Evolutionary conservation across 2,888 invertebrate species (phyloP).

Genomic region (Adelphocoris suturalis): DNA sequence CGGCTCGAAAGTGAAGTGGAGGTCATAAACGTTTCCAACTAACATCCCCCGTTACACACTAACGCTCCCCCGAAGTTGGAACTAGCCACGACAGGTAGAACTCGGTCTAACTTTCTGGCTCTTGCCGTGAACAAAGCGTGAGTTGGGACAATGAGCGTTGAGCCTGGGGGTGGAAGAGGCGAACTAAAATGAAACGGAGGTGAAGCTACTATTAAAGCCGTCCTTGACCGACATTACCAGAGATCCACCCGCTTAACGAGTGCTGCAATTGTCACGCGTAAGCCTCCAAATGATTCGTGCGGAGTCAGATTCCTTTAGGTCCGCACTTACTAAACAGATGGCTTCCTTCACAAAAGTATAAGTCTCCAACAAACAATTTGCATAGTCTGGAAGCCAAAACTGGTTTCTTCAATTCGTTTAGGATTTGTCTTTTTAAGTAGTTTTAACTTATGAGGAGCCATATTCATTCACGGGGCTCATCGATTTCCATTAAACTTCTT

Average conservation of each 20-base stretch:
- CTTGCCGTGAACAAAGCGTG: slow-evolving; percentile 28
- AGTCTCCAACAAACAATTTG: no score
- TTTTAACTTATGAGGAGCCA: no score
- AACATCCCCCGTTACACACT: slow-evolving; percentile 30
- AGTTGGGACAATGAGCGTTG: slow-evolving; percentile 33
- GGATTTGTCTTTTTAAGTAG: no score
- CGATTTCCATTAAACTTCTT: no score
- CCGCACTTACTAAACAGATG: neutral
- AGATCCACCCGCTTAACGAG: slow-evolving; percentile 2
- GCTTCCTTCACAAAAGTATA: neutral
- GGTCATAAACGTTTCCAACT: slow-evolving; percentile 36
- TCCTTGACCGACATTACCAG: slow-evolving; percentile 22
- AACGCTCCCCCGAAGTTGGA: slow-evolving; percentile 10
- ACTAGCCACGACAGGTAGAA: slow-evolving; percentile 36
- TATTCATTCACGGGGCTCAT: no score
- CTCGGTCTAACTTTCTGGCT: slow-evolving; percentile 1
- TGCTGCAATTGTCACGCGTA: neutral
- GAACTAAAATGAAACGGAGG: slow-evolving; percentile 14
- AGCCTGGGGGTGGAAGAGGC: neutral
- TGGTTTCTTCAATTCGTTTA: no score
- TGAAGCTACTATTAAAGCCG: neutral
- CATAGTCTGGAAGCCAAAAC: no score
- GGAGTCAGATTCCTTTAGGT: neutral
- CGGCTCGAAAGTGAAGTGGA: slow-evolving; percentile 16
- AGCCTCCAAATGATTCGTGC: neutral